Conservation (phyloP, 1,140 invertebrate genomes). For the Sitobion miscanthi region DNA sequence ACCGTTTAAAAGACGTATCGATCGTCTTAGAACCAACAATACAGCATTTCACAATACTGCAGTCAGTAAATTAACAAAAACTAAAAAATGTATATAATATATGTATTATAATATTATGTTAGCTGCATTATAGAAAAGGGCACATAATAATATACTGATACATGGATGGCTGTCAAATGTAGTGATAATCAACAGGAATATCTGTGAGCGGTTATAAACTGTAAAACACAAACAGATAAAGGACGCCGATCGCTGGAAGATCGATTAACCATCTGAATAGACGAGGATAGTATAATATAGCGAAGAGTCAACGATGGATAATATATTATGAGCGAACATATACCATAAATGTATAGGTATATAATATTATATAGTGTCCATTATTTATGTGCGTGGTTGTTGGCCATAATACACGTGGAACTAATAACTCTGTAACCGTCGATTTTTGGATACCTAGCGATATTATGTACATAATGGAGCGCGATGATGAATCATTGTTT, state of each 20-base stretch:
- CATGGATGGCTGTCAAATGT: not conserved
- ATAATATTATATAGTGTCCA: not conserved
- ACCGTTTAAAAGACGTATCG: not conserved
- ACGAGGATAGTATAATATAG: not conserved
- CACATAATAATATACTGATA: not conserved
- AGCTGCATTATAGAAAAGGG: not conserved
- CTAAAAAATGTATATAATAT: not conserved
- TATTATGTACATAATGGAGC: not conserved
- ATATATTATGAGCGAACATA: not conserved
- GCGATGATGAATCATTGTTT: slow-evolving; percentile 15
- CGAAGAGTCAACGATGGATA: not conserved
- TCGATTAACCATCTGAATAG: not conserved
- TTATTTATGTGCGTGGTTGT: slow-evolving; percentile 20
- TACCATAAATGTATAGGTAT: not conserved
- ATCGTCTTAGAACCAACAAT: not conserved
- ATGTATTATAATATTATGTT: not conserved
- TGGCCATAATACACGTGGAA: not conserved
- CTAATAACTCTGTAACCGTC: slow-evolving; percentile 31
- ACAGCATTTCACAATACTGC: not conserved
- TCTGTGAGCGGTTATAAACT: not conserved
- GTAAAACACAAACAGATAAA: not conserved
- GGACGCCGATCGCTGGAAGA: not conserved
- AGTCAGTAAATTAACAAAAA: not conserved
- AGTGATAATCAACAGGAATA: not conserved
- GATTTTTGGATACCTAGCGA: not conserved